A percentile compares a stretch with the other conserved stretches of the same genome.
phyloP scores from a whole-genome alignment of 1,140 invertebrate species.

The Diplogasteroides magnus region DNA sequence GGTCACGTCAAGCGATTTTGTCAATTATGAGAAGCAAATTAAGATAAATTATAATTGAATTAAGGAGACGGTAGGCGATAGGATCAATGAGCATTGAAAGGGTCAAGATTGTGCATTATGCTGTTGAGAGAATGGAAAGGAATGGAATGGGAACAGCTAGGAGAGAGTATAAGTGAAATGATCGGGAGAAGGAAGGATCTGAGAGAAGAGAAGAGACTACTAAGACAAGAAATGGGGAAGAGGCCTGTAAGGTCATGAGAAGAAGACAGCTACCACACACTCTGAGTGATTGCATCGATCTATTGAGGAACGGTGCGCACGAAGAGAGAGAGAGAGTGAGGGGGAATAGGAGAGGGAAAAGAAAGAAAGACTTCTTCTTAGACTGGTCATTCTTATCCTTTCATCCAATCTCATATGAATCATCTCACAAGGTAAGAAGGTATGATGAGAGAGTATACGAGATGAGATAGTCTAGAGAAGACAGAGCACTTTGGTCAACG shows the following conservation, averaged over 20 bases:
- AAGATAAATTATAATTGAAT: conserved; percentile 4
- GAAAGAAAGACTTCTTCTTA: conserved; percentile 6
- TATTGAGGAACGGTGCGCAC: too few species aligned
- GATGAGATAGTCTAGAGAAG: too few species aligned
- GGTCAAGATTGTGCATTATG: conserved; percentile 6
- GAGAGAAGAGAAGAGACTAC: background rate
- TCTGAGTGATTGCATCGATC: conserved; percentile 2
- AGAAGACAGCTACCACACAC: conserved; percentile 8
- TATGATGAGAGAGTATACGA: too few species aligned
- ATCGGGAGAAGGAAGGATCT: background rate
- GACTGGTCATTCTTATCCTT: background rate
- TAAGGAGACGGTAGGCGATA: conserved; percentile 5
- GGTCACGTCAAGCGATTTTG: too few species aligned
- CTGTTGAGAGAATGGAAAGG: conserved; percentile 2
- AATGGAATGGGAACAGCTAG: background rate
- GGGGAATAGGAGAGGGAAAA: background rate
- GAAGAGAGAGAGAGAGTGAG: background rate
- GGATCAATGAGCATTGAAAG: conserved; percentile 18
- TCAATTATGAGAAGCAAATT: too few species aligned
- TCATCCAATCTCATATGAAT: too few species aligned
- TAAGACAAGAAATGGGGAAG: background rate
- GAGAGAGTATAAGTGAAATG: conserved; percentile 1
- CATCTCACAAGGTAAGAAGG: too few species aligned
- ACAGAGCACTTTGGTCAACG: too few species aligned
- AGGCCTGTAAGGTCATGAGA: background rate